These are phyloP conservation scores for Stegophylla sp. DNA, from an alignment of 2,888 invertebrate genomes.

Conservation along the genomic window DNA sequence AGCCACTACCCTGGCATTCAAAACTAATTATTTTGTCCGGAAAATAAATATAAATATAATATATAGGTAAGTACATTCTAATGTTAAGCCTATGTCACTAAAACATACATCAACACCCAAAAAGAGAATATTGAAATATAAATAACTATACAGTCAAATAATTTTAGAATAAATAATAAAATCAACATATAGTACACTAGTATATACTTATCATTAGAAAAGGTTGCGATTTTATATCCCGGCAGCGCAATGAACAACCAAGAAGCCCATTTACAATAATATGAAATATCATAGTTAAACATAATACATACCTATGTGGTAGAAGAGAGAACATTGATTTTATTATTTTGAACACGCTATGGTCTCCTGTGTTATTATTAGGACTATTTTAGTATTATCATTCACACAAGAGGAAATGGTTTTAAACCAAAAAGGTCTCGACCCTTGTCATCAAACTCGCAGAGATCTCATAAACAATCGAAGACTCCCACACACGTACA, in stretches of 20 bases:
- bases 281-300: too few species aligned
- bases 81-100: too few species aligned
- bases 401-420: background rate
- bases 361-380: conserved; percentile 37
- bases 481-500: background rate
- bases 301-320: background rate
- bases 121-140: background rate
- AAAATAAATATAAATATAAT: conserved; percentile 4
- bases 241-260: too few species aligned
- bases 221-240: background rate
- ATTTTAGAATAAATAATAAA: background rate
- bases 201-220: background rate
- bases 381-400: background rate
- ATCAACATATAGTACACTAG: too few species aligned
- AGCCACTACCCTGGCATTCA: background rate
- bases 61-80: too few species aligned
- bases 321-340: background rate
- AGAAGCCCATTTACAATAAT: too few species aligned
- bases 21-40: conserved; percentile 30
- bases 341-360: conserved; percentile 10
- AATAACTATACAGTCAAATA: background rate
- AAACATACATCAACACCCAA: background rate
- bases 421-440: background rate
- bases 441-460: background rate
- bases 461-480: conserved; percentile 4